phyloP scores from a whole-genome alignment of 2,113 vertebrate species.

The Vicugna pacos region DNA sequence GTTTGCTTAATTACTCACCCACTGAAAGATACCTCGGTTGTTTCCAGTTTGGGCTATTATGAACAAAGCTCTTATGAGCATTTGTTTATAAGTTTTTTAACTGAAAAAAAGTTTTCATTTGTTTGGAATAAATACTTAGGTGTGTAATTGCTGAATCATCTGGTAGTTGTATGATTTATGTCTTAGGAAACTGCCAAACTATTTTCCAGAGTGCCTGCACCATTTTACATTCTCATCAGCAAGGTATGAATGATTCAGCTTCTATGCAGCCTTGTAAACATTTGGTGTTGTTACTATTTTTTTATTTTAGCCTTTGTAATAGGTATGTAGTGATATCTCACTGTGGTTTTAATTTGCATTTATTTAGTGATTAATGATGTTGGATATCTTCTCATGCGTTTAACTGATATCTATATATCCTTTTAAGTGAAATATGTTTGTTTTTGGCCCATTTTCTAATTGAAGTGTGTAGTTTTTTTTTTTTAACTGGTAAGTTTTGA shows the following conservation, averaged over 20 bases:
- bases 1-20: background rate
- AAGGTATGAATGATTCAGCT: background rate
- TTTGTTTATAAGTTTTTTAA: background rate
- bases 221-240: background rate
- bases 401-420: background rate
- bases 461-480: background rate
- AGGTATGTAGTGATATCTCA: background rate
- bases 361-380: background rate
- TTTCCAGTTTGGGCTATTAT: conserved; percentile 2
- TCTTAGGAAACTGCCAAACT: background rate
- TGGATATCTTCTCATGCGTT: background rate
- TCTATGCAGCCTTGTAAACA: background rate
- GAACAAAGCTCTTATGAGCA: background rate
- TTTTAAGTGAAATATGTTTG: background rate
- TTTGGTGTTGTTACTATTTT: conserved; percentile 17
- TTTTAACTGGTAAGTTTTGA: background rate
- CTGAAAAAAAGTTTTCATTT: background rate
- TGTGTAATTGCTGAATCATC: background rate
- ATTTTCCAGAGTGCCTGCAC: background rate
- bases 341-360: background rate
- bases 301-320: background rate
- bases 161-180: background rate
- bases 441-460: background rate
- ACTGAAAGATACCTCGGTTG: background rate
- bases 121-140: background rate